Evolutionary conservation across 2,797 vertebrate genomes (phyloP), one percentile per base, ranked within the genome.

Genomic region (Hoplostethus mediterraneus): DNA sequence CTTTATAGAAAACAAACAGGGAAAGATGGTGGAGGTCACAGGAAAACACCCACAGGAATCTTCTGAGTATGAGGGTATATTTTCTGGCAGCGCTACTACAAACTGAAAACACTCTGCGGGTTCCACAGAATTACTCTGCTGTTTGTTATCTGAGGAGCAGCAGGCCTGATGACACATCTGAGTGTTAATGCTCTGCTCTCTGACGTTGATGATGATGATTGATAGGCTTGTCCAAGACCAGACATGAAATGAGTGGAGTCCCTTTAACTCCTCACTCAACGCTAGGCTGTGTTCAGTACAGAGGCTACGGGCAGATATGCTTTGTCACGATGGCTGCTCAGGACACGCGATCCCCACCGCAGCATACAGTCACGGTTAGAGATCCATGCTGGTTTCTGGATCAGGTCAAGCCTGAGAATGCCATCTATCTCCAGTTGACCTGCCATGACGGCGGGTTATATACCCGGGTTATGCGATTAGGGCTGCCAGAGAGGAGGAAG

Each of bases 381-480:
- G 48, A 53, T 40, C 60, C 75, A 71, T 3, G 59, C 65, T 25
- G 84, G 51, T 77, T 70, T 79, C 79, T 74, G 60, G 63, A 65
- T 87, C 83, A 73, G 80, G 78, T 48, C 80, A 70, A 62, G 52
- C 81, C 63, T 25, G n/a, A 71, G 81, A 83, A 86, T 56, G 80
- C 56, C 12, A 57, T 86, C 89, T 92, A 91, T 93, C 91, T 92
- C 70, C 80, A 90, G 85, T 76, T 60, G 79, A 81, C 80, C 82
- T 72, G 75, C 73, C 55, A 10, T 81, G 84, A 75, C 83, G 72
- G 84, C 76, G 77, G 52, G 84, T 84, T 84, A 82, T 86, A 81
- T 59, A 68, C 67, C 62, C 17, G 56, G 68, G 78, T 82, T 82
- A 84, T 80, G 85, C 16, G 82, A 80, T 79, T 69, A 73, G 44